These are phyloP conservation scores for Nomada fabriciana DNA, from an alignment of 2,888 invertebrate genomes.

Conservation along the genomic window DNA sequence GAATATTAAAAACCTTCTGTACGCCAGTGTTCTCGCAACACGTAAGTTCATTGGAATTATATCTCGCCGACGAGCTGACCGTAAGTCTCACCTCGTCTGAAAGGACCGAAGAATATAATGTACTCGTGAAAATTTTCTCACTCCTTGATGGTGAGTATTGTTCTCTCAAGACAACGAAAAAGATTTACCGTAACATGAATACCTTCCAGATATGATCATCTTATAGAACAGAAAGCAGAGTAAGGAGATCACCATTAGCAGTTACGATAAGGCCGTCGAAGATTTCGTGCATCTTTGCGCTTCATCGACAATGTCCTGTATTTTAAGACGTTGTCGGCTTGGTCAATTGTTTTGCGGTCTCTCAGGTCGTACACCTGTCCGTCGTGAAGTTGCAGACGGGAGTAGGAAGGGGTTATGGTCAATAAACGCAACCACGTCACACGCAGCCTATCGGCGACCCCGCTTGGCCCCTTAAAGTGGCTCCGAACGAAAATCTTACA, in stretches of 20 bases:
- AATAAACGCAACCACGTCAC: constrained; percentile 84
- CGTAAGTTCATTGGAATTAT: constrained; percentile 10
- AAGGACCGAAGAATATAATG: constrained; percentile 26
- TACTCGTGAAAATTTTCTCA: constrained; percentile 38
- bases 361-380: constrained; percentile 74
- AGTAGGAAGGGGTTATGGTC: constrained; percentile 84
- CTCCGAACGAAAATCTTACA: constrained; percentile 82
- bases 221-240: background rate
- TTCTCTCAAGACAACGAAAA: background rate
- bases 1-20: constrained; percentile 1
- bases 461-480: constrained; percentile 82
- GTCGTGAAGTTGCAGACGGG: constrained; percentile 78
- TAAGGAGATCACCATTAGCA: background rate
- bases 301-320: constrained; percentile 36
- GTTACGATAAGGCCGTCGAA: constrained; percentile 8
- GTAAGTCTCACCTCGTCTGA: constrained; percentile 41
- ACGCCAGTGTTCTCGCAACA: constrained; percentile 7
- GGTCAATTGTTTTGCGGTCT: constrained; percentile 72
- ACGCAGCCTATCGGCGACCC: constrained; percentile 82
- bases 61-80: constrained; percentile 15
- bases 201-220: constrained; percentile 24
- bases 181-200: constrained; percentile 17
- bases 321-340: constrained; percentile 60
- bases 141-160: constrained; percentile 23
- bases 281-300: background rate